Percentiles rank a stretch among this genome's conserved stretches.
Evolutionary conservation across 2,113 vertebrate species (phyloP).

Genomic region (Saccopteryx bilineata): DNA sequence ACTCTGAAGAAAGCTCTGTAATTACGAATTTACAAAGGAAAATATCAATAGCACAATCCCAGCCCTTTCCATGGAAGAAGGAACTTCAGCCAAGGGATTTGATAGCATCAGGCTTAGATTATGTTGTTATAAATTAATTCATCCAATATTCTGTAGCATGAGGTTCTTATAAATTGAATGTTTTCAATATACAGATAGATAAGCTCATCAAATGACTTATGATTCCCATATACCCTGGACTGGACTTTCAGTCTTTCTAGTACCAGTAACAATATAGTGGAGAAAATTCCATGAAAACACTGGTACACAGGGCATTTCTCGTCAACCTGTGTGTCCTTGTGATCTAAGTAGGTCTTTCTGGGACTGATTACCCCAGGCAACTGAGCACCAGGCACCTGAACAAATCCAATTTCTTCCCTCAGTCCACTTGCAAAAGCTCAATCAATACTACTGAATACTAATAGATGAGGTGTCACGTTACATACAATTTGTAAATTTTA

Average conservation of each 20-base stretch:
- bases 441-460: not conserved
- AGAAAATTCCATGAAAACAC: not conserved
- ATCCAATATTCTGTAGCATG: not conserved
- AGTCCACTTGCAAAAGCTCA: not conserved
- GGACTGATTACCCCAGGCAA: not conserved
- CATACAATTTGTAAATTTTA: not conserved
- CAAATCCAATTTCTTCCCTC: not conserved
- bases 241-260: not conserved
- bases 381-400: not conserved
- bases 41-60: not conserved
- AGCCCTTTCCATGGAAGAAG: slow-evolving; percentile 6
- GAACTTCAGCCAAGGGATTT: not conserved
- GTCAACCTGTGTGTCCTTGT: not conserved
- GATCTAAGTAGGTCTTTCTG: not conserved
- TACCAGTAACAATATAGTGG: not conserved
- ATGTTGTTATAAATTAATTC: not conserved
- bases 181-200: not conserved
- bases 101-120: not conserved
- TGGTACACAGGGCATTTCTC: not conserved
- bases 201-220: not conserved
- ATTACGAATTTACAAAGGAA: not conserved
- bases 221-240: not conserved
- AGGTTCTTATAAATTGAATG: not conserved
- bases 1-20: not conserved
- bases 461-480: not conserved